phyloP scores from a whole-genome alignment of 2,797 vertebrate species.

The Hozukius guyotensis region DNA sequence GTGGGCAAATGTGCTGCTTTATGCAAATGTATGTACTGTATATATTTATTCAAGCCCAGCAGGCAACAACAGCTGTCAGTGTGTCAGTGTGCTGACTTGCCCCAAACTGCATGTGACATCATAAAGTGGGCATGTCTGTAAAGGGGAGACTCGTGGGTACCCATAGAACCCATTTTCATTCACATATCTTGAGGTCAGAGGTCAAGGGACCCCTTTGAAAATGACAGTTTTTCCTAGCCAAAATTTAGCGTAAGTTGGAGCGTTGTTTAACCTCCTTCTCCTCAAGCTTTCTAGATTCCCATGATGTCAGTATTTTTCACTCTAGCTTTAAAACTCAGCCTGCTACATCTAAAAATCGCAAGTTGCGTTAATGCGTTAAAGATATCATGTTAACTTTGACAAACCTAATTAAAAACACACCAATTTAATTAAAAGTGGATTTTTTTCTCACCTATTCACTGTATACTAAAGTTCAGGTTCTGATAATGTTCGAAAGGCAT shows the following conservation, averaged over 20 bases:
- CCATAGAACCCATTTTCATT: not conserved
- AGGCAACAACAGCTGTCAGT: not conserved
- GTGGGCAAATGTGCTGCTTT: no score
- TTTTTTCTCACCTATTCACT: not conserved
- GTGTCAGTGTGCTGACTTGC: not conserved
- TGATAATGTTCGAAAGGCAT: slow-evolving; percentile 30
- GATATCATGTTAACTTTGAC: not conserved
- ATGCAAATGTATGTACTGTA: no score
- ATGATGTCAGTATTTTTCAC: not conserved
- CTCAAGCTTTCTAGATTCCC: not conserved
- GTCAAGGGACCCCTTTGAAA: not conserved
- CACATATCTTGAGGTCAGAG: not conserved
- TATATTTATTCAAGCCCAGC: not conserved
- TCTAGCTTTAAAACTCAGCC: not conserved
- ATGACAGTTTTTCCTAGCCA: not conserved
- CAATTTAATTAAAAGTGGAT: slow-evolving; percentile 33
- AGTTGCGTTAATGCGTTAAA: no score
- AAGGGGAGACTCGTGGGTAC: not conserved
- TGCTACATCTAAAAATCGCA: not conserved
- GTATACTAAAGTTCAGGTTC: slow-evolving; percentile 23
- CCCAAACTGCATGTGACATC: not conserved
- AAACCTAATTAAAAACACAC: not conserved
- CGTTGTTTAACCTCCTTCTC: not conserved
- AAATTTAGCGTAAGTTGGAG: not conserved
- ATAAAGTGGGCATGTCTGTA: not conserved